Evolutionary conservation across 1,140 invertebrate genomes (phyloP).

Genomic region (Achatina immaculata): DNA sequence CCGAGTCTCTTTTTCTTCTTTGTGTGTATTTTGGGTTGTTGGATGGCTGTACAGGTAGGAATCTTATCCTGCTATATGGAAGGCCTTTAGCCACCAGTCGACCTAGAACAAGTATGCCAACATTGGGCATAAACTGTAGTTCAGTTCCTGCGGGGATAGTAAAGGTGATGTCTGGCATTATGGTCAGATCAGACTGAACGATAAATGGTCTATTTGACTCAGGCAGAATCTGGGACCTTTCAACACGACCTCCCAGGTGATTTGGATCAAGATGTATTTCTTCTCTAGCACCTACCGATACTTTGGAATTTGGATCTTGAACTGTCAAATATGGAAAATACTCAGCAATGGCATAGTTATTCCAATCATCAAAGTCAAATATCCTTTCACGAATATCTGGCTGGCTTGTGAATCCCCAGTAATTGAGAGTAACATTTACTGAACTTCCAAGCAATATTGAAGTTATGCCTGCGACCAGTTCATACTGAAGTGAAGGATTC

Average conservation of each 20-base stretch:
- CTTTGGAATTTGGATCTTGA: slow-evolving; percentile 58
- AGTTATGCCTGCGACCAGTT: slow-evolving; percentile 85
- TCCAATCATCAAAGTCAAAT: slow-evolving; percentile 99
- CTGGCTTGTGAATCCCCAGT: slow-evolving; percentile 87
- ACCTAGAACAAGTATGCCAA: slow-evolving; percentile 96
- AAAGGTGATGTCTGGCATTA: slow-evolving; percentile 91
- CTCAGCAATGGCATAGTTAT: slow-evolving; percentile 92
- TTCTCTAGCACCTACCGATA: slow-evolving; percentile 71
- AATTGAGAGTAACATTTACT: slow-evolving; percentile 94
- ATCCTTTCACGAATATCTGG: slow-evolving; percentile 84
- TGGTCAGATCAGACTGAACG: slow-evolving; percentile 90
- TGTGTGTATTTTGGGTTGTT: neutral
- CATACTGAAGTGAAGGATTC: slow-evolving; percentile 88
- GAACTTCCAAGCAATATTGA: slow-evolving; percentile 84
- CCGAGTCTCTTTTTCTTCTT: neutral
- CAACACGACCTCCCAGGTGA: slow-evolving; percentile 85
- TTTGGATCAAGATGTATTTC: slow-evolving; percentile 58
- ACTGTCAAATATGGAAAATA: slow-evolving; percentile 85
- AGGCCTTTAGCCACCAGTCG: slow-evolving; percentile 88
- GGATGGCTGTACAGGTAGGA: slow-evolving; percentile 48
- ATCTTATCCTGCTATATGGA: slow-evolving; percentile 76
- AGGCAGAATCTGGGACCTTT: slow-evolving; percentile 80
- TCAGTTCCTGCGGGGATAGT: slow-evolving; percentile 90
- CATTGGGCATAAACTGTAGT: slow-evolving; percentile 95
- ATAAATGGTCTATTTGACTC: slow-evolving; percentile 82